These are phyloP conservation scores for Diabrotica balteata DNA, from an alignment of 2,888 invertebrate genomes.

Conservation along the genomic window DNA sequence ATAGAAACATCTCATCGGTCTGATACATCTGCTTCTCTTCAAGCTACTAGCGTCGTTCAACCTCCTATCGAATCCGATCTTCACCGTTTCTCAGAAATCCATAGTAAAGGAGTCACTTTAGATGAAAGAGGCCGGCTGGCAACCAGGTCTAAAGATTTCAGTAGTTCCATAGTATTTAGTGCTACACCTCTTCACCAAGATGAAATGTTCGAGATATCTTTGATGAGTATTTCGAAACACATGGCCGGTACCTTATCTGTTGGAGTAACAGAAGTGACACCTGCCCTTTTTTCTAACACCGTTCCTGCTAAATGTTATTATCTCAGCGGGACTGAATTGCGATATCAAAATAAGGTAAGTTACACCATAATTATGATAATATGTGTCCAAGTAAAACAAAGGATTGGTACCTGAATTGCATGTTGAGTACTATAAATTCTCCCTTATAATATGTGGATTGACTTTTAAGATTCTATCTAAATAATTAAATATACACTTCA, in stretches of 20 bases:
- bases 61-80: constrained; percentile 55
- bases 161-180: constrained; percentile 70
- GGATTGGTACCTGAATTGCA: too few relatives aligned
- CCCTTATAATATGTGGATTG: too few relatives aligned
- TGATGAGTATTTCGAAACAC: constrained; percentile 68
- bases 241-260: constrained; percentile 77
- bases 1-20: constrained; percentile 47
- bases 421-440: too few relatives aligned
- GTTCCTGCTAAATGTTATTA: constrained; percentile 76
- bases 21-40: constrained; percentile 57
- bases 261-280: constrained; percentile 74
- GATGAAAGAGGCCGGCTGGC: constrained; percentile 67
- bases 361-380: background rate
- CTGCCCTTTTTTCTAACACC: constrained; percentile 67
- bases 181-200: constrained; percentile 75
- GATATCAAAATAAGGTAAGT: constrained; percentile 61
- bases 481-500: too few relatives aligned
- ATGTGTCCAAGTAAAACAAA: too few relatives aligned
- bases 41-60: constrained; percentile 51
- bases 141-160: constrained; percentile 64
- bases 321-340: constrained; percentile 75
- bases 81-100: constrained; percentile 67
- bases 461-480: too few relatives aligned
- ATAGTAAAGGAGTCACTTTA: constrained; percentile 74
- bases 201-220: constrained; percentile 81